A percentile compares a stretch with the other conserved stretches of the same genome.
phyloP scores from a whole-genome alignment of 2,888 invertebrate species.

The Troides oblongomaculatus region DNA sequence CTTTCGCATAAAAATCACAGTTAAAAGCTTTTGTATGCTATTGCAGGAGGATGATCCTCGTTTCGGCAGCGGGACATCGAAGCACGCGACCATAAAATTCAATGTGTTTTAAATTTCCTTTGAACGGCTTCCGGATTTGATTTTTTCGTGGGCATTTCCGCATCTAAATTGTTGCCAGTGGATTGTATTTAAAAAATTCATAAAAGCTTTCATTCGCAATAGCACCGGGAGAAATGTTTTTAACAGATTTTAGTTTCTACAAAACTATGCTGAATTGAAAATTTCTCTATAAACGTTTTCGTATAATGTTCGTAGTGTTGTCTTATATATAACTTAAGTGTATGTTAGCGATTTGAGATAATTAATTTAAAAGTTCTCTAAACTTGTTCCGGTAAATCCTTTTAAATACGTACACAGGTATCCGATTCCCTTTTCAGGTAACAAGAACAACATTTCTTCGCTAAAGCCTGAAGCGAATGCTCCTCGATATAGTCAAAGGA shows the following conservation, averaged over 20 bases:
- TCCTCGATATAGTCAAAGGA: conserved; percentile 11
- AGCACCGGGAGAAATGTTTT: neutral
- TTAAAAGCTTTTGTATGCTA: neutral
- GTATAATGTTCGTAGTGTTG: neutral
- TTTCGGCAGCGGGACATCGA: neutral
- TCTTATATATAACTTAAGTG: too few species aligned
- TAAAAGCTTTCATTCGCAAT: neutral
- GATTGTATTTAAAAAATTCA: neutral
- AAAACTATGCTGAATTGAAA: neutral
- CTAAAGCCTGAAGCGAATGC: neutral
- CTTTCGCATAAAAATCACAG: neutral
- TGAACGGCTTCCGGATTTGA: neutral
- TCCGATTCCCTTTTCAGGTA: neutral
- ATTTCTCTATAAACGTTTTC: neutral
- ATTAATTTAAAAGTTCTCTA: too few species aligned
- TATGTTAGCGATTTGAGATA: too few species aligned
- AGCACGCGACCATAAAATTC: neutral
- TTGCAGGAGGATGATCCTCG: neutral
- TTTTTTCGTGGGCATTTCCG: neutral
- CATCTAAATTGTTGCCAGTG: neutral
- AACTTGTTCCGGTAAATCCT: neutral
- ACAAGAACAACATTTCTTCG: neutral
- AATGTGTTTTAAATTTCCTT: neutral
- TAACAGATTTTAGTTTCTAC: neutral
- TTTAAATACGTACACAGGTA: neutral